A percentile compares a stretch with the other conserved stretches of the same genome.
phyloP scores from a whole-genome alignment of 2,113 vertebrate genomes.

The Dasyornis broadbenti region DNA sequence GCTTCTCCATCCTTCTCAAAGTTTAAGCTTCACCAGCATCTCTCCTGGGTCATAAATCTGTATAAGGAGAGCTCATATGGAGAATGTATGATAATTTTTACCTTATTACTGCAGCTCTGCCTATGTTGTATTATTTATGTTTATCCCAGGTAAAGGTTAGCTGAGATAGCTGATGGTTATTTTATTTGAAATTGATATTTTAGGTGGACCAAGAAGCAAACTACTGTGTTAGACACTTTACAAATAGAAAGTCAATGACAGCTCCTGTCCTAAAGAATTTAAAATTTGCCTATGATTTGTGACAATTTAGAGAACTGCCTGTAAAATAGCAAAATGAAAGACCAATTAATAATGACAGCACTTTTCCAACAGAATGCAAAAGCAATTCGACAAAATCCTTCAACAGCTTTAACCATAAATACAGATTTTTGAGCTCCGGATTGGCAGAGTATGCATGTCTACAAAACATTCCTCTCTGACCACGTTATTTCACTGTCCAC shows the following conservation, averaged over 20 bases:
- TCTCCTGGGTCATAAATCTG: neutral
- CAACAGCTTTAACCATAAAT: neutral
- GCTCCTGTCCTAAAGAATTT: constrained; percentile 37
- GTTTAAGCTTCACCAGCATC: neutral
- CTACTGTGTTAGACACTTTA: neutral
- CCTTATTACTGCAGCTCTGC: neutral
- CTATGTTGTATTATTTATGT: constrained; percentile 15
- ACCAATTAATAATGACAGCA: constrained; percentile 42
- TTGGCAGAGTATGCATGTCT: neutral
- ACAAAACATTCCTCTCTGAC: neutral
- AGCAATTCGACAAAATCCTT: neutral
- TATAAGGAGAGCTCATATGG: neutral
- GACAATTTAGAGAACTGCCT: constrained; percentile 46
- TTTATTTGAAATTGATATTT: constrained; percentile 19
- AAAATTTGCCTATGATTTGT: constrained; percentile 38
- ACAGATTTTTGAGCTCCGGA: neutral
- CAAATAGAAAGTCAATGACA: constrained; percentile 38
- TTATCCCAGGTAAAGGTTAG: neutral
- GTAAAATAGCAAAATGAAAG: constrained; percentile 44
- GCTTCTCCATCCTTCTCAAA: neutral
- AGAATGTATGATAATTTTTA: neutral
- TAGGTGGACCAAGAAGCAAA: neutral
- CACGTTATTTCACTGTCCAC: neutral
- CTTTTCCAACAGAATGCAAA: constrained; percentile 17
- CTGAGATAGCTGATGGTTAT: neutral